Percentiles rank a stretch among this genome's conserved stretches.
These are phyloP conservation scores for Xenopus borealis DNA, from an alignment of 2,113 vertebrate species.

Conservation along the genomic window DNA sequence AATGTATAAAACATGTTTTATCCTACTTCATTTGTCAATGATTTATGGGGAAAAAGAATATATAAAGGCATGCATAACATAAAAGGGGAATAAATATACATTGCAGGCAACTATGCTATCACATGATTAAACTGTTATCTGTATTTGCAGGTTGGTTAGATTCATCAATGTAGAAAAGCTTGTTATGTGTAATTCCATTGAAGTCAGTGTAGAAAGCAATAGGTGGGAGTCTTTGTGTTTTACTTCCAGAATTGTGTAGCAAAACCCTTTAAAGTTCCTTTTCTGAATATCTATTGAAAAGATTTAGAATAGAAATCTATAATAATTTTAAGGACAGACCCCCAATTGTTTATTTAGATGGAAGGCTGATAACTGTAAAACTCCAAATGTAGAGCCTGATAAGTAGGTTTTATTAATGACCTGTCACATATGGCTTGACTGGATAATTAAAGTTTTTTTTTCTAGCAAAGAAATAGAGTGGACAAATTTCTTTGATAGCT, in stretches of 20 bases:
- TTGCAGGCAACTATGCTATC: conserved; percentile 66
- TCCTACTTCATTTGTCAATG: conserved; percentile 78
- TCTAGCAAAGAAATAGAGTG: conserved; percentile 73
- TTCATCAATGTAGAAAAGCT: conserved; percentile 80
- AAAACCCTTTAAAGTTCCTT: conserved; percentile 54
- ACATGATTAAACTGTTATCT: conserved; percentile 86
- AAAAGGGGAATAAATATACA: conserved; percentile 79
- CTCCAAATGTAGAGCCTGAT: conserved; percentile 80
- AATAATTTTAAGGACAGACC: conserved; percentile 84
- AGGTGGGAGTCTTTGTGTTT: conserved; percentile 43
- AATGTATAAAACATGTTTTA: conserved; percentile 51
- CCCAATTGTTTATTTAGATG: conserved; percentile 95
- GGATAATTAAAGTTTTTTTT: conserved; percentile 92
- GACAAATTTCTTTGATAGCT: conserved; percentile 96
- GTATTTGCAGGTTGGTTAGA: conserved; percentile 89
- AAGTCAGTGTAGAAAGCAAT: conserved; percentile 55
- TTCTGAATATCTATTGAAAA: conserved; percentile 74
- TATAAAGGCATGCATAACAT: conserved; percentile 76
- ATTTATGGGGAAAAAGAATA: conserved; percentile 74
- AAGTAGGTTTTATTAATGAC: conserved; percentile 99
- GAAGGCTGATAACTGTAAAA: conserved; percentile 76
- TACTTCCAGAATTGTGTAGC: conserved; percentile 44
- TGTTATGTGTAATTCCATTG: conserved; percentile 70
- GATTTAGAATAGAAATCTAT: conserved; percentile 70
- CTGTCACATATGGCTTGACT: conserved; percentile 81